phyloP scores from a whole-genome alignment of 2,113 vertebrate species.

The Gymnobelideus leadbeateri region DNA sequence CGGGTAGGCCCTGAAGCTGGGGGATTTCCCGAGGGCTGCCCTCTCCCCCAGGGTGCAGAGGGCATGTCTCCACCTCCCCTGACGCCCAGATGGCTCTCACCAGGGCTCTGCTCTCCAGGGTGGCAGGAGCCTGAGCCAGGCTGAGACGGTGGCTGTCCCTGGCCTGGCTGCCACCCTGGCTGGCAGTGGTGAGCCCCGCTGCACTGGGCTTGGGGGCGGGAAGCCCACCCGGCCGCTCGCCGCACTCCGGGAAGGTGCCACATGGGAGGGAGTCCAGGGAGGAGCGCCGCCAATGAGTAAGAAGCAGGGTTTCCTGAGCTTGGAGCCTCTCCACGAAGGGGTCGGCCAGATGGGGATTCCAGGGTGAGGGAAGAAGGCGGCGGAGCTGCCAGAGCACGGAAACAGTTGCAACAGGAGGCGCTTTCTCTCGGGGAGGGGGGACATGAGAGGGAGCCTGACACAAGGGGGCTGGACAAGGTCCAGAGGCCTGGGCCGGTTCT shows the following conservation, averaged over 20 bases:
- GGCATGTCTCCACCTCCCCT: not conserved
- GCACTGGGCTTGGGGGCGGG: not conserved
- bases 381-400: not conserved
- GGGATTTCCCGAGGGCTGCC: too few species aligned
- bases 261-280: not conserved
- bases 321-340: not conserved
- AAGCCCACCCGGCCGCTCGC: not conserved
- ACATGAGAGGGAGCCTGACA: not conserved
- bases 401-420: not conserved
- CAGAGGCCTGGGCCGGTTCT: not conserved
- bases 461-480: not conserved
- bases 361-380: not conserved
- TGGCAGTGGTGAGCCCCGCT: not conserved
- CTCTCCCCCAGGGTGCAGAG: conserved; percentile 8
- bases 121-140: not conserved
- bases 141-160: not conserved
- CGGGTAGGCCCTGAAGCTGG: not conserved
- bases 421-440: not conserved
- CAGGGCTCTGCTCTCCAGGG: not conserved
- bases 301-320: not conserved
- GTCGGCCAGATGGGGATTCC: not conserved
- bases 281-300: not conserved
- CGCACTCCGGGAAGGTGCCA: not conserved
- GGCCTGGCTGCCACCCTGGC: not conserved
- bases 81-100: not conserved